phyloP scores from a whole-genome alignment of 2,113 vertebrate species.

The Grantiella picta region DNA sequence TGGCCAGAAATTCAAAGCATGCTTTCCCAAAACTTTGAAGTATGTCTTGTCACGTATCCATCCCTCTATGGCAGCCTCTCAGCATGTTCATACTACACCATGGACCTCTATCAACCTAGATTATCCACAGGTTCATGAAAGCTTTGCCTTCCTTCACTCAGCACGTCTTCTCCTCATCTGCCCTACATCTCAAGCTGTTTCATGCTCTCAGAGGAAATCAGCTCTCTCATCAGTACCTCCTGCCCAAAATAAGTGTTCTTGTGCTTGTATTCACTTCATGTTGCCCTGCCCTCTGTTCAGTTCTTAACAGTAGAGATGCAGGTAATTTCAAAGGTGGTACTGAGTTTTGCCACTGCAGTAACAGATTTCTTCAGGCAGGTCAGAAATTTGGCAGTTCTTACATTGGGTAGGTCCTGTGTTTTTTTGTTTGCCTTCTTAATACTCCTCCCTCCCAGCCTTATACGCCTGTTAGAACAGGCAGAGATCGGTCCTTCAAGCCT shows the following conservation, averaged over 20 bases:
- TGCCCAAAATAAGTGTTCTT: background rate
- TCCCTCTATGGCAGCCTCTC: background rate
- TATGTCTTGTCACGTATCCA: background rate
- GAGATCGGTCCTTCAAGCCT: background rate
- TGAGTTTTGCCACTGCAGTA: background rate
- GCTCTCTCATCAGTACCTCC: background rate
- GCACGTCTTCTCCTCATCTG: background rate
- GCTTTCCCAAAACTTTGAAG: constrained; percentile 35
- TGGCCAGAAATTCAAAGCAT: constrained; percentile 49
- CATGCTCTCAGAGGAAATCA: background rate
- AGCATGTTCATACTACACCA: background rate
- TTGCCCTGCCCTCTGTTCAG: background rate
- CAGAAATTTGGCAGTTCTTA: constrained; percentile 16
- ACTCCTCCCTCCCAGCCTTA: background rate
- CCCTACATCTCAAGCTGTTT: constrained; percentile 14
- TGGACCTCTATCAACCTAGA: background rate
- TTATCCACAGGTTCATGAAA: constrained; percentile 15
- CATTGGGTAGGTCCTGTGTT: background rate
- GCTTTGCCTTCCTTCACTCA: background rate
- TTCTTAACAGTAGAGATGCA: background rate
- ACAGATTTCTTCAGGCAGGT: constrained; percentile 8
- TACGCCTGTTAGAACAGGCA: background rate
- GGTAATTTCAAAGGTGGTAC: background rate
- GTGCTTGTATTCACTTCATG: background rate
- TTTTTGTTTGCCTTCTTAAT: background rate